Evolutionary conservation across 2,888 invertebrate species (phyloP).

Genomic region (Dolichopus griseipennis): DNA sequence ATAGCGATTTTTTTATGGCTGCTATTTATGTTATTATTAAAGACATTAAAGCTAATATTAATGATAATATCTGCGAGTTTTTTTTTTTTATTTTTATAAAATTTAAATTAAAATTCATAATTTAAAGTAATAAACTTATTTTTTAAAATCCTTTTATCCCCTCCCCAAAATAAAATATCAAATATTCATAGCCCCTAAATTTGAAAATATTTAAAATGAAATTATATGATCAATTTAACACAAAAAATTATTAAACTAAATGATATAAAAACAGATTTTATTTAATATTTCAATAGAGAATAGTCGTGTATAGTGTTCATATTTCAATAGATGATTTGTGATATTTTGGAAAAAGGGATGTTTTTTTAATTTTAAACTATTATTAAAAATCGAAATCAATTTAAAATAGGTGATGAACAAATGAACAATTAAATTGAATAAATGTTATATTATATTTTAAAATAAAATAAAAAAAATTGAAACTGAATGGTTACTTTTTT

Average conservation of each 20-base stretch:
- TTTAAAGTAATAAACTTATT: background rate
- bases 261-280: background rate
- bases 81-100: no score
- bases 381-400: no score
- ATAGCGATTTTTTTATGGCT: no score
- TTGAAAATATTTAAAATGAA: constrained; percentile 6
- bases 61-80: no score
- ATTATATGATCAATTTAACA: constrained; percentile 4
- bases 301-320: background rate
- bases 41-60: no score
- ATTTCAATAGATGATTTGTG: background rate
- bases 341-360: background rate
- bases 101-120: background rate
- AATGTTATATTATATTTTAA: background rate
- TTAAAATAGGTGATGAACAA: background rate
- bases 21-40: no score
- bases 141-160: no score
- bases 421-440: background rate
- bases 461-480: no score
- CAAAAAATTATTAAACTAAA: background rate
- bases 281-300: background rate
- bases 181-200: background rate
- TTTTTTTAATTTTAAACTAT: no score
- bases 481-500: no score
- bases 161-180: no score